phyloP scores from a whole-genome alignment of 2,113 vertebrate species.

The Pachyramphus minor region DNA sequence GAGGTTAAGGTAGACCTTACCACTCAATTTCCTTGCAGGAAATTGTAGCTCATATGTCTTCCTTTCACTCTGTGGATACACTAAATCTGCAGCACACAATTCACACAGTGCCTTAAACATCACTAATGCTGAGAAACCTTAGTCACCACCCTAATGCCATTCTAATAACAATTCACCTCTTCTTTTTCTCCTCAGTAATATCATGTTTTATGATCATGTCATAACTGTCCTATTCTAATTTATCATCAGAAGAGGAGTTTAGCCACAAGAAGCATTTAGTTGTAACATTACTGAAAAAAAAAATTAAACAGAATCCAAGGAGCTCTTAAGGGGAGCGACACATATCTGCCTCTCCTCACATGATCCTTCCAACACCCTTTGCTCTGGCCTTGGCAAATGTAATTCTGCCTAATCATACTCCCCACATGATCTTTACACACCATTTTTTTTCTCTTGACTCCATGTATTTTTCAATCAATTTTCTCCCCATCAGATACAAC shows the following conservation, averaged over 20 bases:
- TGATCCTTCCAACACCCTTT: neutral
- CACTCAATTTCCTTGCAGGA: neutral
- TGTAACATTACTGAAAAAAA: neutral
- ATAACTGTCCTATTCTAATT: neutral
- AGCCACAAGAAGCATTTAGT: neutral
- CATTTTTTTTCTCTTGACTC: neutral
- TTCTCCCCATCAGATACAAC: neutral
- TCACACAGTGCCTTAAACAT: neutral
- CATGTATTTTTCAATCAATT: neutral
- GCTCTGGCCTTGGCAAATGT: neutral
- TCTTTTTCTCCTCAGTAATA: neutral
- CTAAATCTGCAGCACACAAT: neutral
- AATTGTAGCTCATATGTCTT: slow-evolving; percentile 33
- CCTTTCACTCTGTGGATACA: neutral
- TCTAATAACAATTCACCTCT: neutral
- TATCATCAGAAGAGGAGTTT: neutral
- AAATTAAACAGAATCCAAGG: neutral
- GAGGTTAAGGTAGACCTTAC: neutral
- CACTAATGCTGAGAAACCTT: neutral
- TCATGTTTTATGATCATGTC: neutral
- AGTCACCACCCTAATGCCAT: neutral
- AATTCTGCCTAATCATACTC: neutral
- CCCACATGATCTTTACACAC: neutral
- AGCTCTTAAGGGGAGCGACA: neutral
- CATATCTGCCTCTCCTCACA: neutral